Conservation (phyloP, 2,888 invertebrate genomes). For the Boloria selene region DNA sequence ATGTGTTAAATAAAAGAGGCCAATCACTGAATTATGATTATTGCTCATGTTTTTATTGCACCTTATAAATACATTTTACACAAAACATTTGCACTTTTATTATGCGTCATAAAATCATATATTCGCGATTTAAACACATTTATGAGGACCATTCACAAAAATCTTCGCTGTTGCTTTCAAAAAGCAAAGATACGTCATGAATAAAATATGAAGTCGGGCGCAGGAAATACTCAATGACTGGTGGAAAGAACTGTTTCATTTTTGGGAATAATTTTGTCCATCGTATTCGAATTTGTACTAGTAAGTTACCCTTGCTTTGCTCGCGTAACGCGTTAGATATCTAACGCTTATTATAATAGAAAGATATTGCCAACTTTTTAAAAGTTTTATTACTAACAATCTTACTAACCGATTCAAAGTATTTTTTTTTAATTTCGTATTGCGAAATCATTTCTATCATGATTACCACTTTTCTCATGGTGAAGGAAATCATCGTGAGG, state of each 20-base stretch:
- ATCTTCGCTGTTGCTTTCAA: constrained; percentile 21
- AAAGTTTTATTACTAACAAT: too few relatives aligned
- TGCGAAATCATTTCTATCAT: too few relatives aligned
- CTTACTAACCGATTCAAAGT: too few relatives aligned
- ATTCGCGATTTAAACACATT: constrained; percentile 9
- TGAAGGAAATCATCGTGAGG: too few relatives aligned
- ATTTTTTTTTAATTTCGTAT: too few relatives aligned
- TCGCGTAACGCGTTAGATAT: too few relatives aligned
- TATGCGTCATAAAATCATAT: constrained; percentile 19
- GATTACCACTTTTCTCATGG: too few relatives aligned
- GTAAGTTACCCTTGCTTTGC: too few relatives aligned
- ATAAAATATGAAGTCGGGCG: constrained; percentile 21
- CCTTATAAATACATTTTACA: constrained; percentile 16
- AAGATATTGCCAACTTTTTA: too few relatives aligned
- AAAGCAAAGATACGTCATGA: constrained; percentile 17
- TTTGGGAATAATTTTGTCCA: background rate
- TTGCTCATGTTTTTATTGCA: background rate
- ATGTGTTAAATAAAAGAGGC: background rate
- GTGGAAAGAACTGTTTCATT: background rate
- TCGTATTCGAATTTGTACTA: too few relatives aligned
- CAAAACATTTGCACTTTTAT: constrained; percentile 6
- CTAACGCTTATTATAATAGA: too few relatives aligned
- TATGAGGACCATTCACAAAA: constrained; percentile 16
- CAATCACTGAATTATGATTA: background rate
- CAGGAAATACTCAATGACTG: constrained; percentile 14